These are phyloP conservation scores for Emydocephalus ijimae DNA, from an alignment of 2,113 vertebrate genomes.

Conservation along the genomic window DNA sequence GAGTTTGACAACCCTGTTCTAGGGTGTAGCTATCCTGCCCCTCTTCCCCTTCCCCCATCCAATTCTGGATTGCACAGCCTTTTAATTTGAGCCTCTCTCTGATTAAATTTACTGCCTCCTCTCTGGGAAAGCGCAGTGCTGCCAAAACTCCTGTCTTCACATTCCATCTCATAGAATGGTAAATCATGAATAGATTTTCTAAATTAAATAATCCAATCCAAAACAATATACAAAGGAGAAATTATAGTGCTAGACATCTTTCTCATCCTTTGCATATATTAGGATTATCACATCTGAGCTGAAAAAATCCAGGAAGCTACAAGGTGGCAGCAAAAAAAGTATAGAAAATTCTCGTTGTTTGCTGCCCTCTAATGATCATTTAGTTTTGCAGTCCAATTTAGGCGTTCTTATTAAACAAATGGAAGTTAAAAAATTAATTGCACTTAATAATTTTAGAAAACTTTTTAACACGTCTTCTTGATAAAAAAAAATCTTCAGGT, in stretches of 20 bases:
- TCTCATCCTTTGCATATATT: not conserved
- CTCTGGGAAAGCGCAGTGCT: not conserved
- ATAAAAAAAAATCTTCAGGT: not conserved
- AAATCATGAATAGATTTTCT: not conserved
- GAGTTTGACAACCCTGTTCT: too few species aligned
- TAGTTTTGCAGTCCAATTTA: not conserved
- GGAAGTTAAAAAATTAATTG: not conserved
- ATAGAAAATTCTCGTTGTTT: not conserved
- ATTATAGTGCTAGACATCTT: not conserved
- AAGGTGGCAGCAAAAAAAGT: not conserved
- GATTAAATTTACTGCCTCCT: not conserved
- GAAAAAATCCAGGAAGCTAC: not conserved
- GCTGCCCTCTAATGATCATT: not conserved
- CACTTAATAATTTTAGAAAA: not conserved
- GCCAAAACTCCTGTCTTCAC: not conserved
- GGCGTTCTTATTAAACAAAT: not conserved
- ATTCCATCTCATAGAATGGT: not conserved
- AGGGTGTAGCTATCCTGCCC: not conserved
- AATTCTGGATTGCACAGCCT: not conserved
- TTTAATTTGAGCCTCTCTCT: not conserved
- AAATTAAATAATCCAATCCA: not conserved
- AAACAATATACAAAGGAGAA: not conserved
- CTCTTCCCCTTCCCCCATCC: not conserved
- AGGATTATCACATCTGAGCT: not conserved
- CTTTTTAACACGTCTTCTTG: not conserved